Percentiles rank a stretch among this genome's conserved stretches.
Conservation (phyloP, 1,140 invertebrate species). For the Aphis gossypii region DNA sequence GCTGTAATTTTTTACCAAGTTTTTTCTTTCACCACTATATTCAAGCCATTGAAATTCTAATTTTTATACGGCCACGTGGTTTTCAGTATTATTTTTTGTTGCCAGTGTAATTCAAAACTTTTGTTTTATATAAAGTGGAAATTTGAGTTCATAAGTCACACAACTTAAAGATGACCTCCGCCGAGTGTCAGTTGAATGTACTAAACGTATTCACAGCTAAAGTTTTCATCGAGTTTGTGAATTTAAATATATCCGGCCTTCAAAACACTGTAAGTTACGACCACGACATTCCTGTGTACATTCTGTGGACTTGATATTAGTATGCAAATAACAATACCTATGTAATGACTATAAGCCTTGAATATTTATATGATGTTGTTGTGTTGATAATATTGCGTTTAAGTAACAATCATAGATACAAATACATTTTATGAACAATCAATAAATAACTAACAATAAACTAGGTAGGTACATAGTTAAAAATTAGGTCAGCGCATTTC, state of each 20-base stretch:
- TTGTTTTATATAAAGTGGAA: slow-evolving; percentile 46
- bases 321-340: neutral
- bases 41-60: slow-evolving; percentile 40
- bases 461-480: too few species aligned
- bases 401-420: neutral
- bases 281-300: neutral
- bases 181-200: slow-evolving; percentile 11
- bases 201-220: slow-evolving; percentile 13
- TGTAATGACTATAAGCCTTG: neutral
- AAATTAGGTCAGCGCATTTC: too few species aligned
- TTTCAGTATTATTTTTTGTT: slow-evolving; percentile 31
- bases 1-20: slow-evolving; percentile 49
- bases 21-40: neutral
- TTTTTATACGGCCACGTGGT: neutral
- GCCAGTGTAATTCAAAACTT: neutral
- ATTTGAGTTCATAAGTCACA: slow-evolving; percentile 39
- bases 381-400: neutral
- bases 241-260: slow-evolving; percentile 36
- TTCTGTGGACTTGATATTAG: neutral
- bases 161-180: slow-evolving; percentile 36
- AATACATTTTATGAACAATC: too few species aligned
- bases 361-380: slow-evolving; percentile 4
- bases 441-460: too few species aligned
- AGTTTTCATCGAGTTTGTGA: slow-evolving; percentile 48
- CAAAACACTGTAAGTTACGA: neutral